phyloP scores from a whole-genome alignment of 2,888 invertebrate species.

The Pharmacophagus antenor region DNA sequence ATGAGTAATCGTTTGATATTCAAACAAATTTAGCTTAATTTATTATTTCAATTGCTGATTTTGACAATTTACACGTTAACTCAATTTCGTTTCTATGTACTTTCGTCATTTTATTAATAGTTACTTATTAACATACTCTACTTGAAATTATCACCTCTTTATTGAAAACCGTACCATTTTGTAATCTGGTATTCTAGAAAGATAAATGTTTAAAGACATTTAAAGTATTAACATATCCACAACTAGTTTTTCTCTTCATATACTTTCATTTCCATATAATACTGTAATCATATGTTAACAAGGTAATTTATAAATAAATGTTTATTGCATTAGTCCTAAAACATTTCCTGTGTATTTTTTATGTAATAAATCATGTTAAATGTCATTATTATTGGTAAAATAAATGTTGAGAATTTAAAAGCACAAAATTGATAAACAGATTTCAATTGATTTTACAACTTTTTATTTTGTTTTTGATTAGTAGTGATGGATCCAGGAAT shows the following conservation, averaged over 20 bases:
- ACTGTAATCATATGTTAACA: slow-evolving; percentile 7
- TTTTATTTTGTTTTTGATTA: slow-evolving; percentile 5
- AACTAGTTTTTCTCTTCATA: slow-evolving; percentile 3
- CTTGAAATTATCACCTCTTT: neutral
- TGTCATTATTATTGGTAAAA: too few species aligned
- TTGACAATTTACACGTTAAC: neutral
- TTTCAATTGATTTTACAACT: too few species aligned
- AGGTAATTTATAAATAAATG: slow-evolving; percentile 2
- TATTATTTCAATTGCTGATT: neutral
- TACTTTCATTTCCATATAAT: slow-evolving; percentile 8
- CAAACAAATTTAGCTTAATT: neutral
- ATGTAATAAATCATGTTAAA: too few species aligned
- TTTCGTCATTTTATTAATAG: neutral
- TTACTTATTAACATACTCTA: neutral
- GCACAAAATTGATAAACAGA: too few species aligned
- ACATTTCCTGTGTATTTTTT: too few species aligned
- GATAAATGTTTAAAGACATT: neutral
- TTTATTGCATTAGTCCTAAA: neutral
- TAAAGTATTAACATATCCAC: neutral
- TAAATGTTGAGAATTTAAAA: too few species aligned
- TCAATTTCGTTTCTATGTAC: neutral
- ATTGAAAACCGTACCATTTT: neutral
- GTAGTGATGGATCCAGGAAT: slow-evolving; percentile 67
- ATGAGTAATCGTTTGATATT: neutral
- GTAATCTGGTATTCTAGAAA: neutral